Base-by-base conservation (phyloP, 2,888 invertebrate species). In the Tachystola acroxantha region DNA sequence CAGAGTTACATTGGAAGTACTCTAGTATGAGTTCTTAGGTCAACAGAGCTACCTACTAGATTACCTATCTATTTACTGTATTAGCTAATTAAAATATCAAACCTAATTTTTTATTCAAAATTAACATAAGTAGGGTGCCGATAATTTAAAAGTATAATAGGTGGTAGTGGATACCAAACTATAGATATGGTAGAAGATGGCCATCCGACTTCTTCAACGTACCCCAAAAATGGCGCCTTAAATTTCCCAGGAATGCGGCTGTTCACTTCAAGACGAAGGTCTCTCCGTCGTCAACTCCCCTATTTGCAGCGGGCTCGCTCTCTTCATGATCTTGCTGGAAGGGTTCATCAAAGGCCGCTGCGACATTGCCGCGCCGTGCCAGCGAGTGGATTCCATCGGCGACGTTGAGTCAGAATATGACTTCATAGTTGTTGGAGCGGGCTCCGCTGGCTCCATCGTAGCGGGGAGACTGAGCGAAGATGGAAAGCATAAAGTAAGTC, bases 371-470 rank as follows among this genome's bases (percentile, higher is more conserved):
- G 79, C 88, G 11, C 85, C 89, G 0, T 91, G 91, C 64, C 64
- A 82, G 14, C 74, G 90, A 36, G 73, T 91, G 3, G 55, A 44
- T 11, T 86, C 90, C 0, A 65, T 59, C 25, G 43, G 59, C 0
- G 52, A 60, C 0, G 42, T 69, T 1, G 75, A 82, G 6, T 43
- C 62, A 1, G 77, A 74, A 13, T 91, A 91, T 48, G 91, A 92
- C 55, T 91, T 90, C 51, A 87, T 91, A 7, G 90, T 91, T 4
- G 87, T 91, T 9, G 92, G 91, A 0, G 89, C 87, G 6, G 92
- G 92, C 0, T 73, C 91, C 1, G 90, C 90, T 0, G 92, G 92
- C 0, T 81, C 91, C 0, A 86, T 89, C 1, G 90, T 89, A 0
- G 91, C 91, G 3, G 88, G 87, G 0, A 80, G 91, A 43, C 66